Evolutionary conservation across 37 sponge, comb jelly and placozoan species (phyloP).

Genomic region (Halichondria panicea): DNA sequence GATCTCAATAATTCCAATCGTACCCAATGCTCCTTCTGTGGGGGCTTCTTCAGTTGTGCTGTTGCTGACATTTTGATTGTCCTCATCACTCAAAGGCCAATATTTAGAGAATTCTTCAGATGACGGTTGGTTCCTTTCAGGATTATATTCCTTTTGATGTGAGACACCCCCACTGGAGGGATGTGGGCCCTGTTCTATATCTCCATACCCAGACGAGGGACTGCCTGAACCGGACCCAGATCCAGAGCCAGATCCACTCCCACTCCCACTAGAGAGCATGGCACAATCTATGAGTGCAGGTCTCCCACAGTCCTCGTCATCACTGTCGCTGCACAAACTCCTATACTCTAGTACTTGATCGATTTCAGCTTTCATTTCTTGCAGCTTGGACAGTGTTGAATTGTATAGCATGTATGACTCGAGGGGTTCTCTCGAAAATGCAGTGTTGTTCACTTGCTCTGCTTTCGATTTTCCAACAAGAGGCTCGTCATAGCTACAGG

Average conservation of each 20-base stretch:
- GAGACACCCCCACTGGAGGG: too few relatives aligned
- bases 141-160: too few relatives aligned
- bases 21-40: too few relatives aligned
- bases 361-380: not conserved
- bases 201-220: too few relatives aligned
- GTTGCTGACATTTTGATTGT: too few relatives aligned
- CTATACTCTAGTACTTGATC: conserved; percentile 6
- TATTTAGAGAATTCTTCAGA: too few relatives aligned
- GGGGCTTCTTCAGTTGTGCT: too few relatives aligned
- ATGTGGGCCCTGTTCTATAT: too few relatives aligned
- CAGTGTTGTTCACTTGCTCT: conserved; percentile 38
- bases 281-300: not conserved
- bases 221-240: conserved; percentile 20
- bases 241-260: conserved; percentile 8
- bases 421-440: not conserved
- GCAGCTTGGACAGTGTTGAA: not conserved
- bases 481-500: conserved; percentile 23
- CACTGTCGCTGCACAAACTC: conserved; percentile 26
- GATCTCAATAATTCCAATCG: too few relatives aligned
- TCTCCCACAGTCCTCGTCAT: conserved; percentile 49
- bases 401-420: conserved; percentile 11
- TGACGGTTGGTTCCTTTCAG: too few relatives aligned
- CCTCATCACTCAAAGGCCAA: too few relatives aligned
- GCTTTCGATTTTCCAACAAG: conserved; percentile 3
- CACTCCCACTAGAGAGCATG: not conserved